Evolutionary conservation across 2,888 invertebrate species (phyloP).

Genomic region (Bedellia somnulentella): DNA sequence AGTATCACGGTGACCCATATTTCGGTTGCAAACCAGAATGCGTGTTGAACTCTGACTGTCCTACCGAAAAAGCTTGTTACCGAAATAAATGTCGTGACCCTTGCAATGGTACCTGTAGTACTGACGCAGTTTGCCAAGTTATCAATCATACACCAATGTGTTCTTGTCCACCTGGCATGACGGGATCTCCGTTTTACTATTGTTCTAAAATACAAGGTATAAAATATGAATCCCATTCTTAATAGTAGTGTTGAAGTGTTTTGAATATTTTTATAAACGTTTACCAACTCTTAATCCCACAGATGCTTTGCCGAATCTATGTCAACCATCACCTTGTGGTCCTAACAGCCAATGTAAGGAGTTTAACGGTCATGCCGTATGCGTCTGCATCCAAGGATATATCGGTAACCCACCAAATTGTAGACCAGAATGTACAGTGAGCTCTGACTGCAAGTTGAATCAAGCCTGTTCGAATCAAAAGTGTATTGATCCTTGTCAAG

Average conservation of each 20-base stretch:
- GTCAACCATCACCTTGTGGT: slow-evolving; percentile 63
- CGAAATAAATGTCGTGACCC: slow-evolving; percentile 75
- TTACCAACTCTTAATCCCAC: not conserved
- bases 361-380: slow-evolving; percentile 69
- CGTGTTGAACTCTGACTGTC: slow-evolving; percentile 73
- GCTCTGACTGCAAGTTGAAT: slow-evolving; percentile 69
- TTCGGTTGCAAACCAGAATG: slow-evolving; percentile 78
- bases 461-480: slow-evolving; percentile 75
- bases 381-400: slow-evolving; percentile 70
- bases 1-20: slow-evolving; percentile 75
- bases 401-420: slow-evolving; percentile 74
- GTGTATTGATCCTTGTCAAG: slow-evolving; percentile 75
- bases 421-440: slow-evolving; percentile 77
- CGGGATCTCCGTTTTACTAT: slow-evolving; percentile 65
- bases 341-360: slow-evolving; percentile 73
- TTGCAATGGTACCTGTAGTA: slow-evolving; percentile 71
- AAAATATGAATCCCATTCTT: slow-evolving; percentile 1
- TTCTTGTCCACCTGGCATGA: slow-evolving; percentile 65
- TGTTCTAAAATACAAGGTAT: slow-evolving; percentile 49
- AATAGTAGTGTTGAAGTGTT: not conserved
- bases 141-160: slow-evolving; percentile 71
- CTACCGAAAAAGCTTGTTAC: slow-evolving; percentile 69
- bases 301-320: slow-evolving; percentile 19
- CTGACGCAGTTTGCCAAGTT: slow-evolving; percentile 58
- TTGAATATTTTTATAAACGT: not conserved